Conservation (phyloP, 1,140 invertebrate genomes). For the Eriosoma lanigerum region DNA sequence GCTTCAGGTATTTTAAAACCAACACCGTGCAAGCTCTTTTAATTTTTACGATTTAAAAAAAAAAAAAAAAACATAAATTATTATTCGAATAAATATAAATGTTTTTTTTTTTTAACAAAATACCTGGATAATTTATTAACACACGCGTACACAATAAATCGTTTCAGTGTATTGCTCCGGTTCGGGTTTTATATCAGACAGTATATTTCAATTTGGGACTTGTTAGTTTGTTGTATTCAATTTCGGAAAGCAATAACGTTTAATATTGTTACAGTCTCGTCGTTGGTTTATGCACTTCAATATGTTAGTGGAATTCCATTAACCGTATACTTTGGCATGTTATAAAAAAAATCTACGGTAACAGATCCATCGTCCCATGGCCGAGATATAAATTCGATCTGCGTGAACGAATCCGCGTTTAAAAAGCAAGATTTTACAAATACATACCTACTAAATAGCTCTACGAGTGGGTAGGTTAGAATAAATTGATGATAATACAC, state of each 20-base stretch:
- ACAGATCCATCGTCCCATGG: not conserved
- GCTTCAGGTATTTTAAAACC: no score
- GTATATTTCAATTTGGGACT: not conserved
- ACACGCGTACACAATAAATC: no score
- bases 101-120: no score
- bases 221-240: constrained; percentile 2
- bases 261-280: not conserved
- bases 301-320: constrained; percentile 2
- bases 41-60: no score
- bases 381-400: not conserved
- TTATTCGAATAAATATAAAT: no score
- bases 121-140: not conserved
- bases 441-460: no score
- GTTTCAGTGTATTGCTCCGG: no score
- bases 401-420: not conserved
- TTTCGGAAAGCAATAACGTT: constrained; percentile 1
- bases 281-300: not conserved
- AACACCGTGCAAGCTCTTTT: no score
- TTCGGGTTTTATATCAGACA: not conserved
- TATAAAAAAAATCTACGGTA: not conserved
- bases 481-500: no score
- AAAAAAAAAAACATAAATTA: no score
- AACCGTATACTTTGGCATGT: not conserved
- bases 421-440: not conserved
- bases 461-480: no score